phyloP scores from a whole-genome alignment of 2,113 vertebrate species.

The Erythrolamprus reginae region DNA sequence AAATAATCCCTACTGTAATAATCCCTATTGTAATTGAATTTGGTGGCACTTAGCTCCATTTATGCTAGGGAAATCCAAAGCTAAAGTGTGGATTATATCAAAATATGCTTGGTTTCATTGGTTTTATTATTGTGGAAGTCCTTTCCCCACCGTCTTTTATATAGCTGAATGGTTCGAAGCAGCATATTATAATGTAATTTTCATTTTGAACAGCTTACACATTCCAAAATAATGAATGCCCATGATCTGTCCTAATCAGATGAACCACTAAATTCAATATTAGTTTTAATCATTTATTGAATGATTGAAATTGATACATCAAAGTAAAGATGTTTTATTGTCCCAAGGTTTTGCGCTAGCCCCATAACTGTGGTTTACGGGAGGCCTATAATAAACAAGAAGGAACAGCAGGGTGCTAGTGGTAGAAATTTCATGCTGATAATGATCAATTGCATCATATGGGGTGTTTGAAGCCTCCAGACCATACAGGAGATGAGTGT shows the following conservation, averaged over 20 bases:
- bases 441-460: conserved; percentile 38
- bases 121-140: background rate
- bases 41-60: background rate
- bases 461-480: conserved; percentile 42
- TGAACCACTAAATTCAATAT: background rate
- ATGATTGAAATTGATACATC: background rate
- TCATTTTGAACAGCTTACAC: background rate
- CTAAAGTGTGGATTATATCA: background rate
- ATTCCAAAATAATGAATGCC: background rate
- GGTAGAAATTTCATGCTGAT: background rate
- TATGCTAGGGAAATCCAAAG: background rate
- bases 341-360: background rate
- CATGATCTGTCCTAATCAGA: background rate
- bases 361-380: background rate
- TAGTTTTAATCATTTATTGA: background rate
- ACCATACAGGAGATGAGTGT: conserved; percentile 29
- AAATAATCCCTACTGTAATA: background rate
- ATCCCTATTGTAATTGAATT: background rate
- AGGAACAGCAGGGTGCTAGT: conserved; percentile 18
- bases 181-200: background rate
- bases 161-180: background rate
- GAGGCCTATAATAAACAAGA: conserved; percentile 21
- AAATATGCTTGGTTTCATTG: background rate
- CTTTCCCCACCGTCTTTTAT: background rate
- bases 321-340: background rate